These are phyloP conservation scores for Ostrea denselamellosa DNA, from an alignment of 1,140 invertebrate species.

Conservation along the genomic window DNA sequence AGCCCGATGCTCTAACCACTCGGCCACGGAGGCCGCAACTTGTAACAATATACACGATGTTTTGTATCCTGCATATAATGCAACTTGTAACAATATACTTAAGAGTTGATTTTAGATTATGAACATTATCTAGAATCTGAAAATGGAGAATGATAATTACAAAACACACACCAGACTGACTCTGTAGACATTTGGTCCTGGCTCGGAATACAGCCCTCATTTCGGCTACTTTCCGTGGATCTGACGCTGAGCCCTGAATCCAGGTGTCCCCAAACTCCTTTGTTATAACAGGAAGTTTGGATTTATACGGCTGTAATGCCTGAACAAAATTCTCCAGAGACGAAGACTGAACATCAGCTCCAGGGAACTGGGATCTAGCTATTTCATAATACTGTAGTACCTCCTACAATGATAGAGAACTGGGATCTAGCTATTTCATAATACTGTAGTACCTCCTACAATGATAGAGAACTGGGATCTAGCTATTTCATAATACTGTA, in stretches of 20 bases:
- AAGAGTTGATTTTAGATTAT: not conserved
- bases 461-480: no score
- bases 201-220: conserved; percentile 63
- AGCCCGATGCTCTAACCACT: no score
- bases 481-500: no score
- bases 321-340: conserved; percentile 67
- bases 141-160: not conserved
- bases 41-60: not conserved
- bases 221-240: conserved; percentile 68
- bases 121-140: no score
- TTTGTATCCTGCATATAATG: no score
- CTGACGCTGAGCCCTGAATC: conserved; percentile 72
- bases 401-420: conserved; percentile 58
- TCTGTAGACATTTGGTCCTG: conserved; percentile 59
- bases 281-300: conserved; percentile 62
- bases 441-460: no score
- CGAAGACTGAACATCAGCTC: conserved; percentile 63
- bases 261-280: conserved; percentile 73
- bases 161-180: conserved; percentile 46
- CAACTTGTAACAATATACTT: no score
- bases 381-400: conserved; percentile 67
- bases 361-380: conserved; percentile 67
- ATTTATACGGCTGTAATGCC: conserved; percentile 54
- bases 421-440: no score
- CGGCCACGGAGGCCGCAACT: no score